Evolutionary conservation across 1,140 invertebrate species (phyloP), one percentile per base, ranked within the genome.

Genomic region (Pseudomyrmex dendroicus): DNA sequence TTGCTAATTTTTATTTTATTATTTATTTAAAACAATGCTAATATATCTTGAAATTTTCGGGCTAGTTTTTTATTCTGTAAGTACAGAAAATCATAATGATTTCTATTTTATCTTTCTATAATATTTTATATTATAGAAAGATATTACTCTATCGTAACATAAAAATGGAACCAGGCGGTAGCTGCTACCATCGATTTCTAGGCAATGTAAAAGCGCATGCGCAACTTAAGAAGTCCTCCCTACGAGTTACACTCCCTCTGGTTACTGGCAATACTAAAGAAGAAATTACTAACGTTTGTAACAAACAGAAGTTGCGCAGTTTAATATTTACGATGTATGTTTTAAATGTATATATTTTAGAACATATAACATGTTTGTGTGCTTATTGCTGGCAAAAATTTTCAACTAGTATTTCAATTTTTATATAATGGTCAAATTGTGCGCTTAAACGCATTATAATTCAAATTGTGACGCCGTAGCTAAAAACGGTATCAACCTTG

Each of bases 181-280:
- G 86, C 73, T 70, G 83, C 91, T 82, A 63, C 86, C 91, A 92
- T 92, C 91, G 91, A 92, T 92, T 91, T 92, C 88, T 89, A 73
- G 70, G 85, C 76, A 66, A 61, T 64, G 25, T 1, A 10, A 20
- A n/a, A 8, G 84, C 90, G 91, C 91, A 83, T 86, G 91, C 90
- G 91, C 83, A 12, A 17, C 25, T 61, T 73, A 57, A 54, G 78
- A 57, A 68, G 67, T 68, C 78, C 84, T 70, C 3, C 25, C 25
- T 25, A 25, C 25, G 3, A 25, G 25, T 63, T 76, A 62, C 78
- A 63, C 73, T 78, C 56, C 74, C 52, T 59, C 63, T 44, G 25
- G 48, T 17, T 48, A 59, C 46, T 44, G 0, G 52, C 78, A 72
- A 54, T 78, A 77, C 74, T 52, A 62, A 83, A 74, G 73, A 83